Evolutionary conservation across 2,797 vertebrate genomes (phyloP).

Genomic region (Paguma larvata): DNA sequence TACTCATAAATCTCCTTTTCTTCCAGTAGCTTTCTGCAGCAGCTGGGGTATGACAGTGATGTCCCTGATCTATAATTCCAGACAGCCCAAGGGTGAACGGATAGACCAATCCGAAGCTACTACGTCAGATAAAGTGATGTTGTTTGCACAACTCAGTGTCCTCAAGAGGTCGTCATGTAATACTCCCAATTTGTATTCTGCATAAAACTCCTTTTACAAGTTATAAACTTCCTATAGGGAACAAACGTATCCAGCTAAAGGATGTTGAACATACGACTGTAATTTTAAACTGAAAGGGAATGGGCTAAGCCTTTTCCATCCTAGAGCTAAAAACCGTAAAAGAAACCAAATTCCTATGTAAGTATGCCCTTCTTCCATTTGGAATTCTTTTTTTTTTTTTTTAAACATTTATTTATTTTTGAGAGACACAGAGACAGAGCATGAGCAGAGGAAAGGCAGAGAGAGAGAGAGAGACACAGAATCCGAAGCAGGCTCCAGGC

Average conservation of each 20-base stretch:
- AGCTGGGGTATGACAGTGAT: slow-evolving; percentile 94
- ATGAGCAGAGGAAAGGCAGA: too few relatives aligned
- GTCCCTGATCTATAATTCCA: slow-evolving; percentile 93
- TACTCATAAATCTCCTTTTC: slow-evolving; percentile 94
- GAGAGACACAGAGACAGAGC: too few relatives aligned
- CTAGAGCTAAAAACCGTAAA: slow-evolving; percentile 71
- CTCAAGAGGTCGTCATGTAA: slow-evolving; percentile 86
- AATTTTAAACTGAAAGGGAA: slow-evolving; percentile 85
- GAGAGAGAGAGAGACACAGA: too few relatives aligned
- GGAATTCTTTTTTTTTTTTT: slow-evolving; percentile 33
- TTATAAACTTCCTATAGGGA: slow-evolving; percentile 87
- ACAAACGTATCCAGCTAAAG: slow-evolving; percentile 83
- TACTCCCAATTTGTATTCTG: slow-evolving; percentile 88
- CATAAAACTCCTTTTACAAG: slow-evolving; percentile 85
- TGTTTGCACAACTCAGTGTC: slow-evolving; percentile 80
- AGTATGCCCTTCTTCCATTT: slow-evolving; percentile 70
- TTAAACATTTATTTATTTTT: too few relatives aligned
- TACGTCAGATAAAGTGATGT: slow-evolving; percentile 80
- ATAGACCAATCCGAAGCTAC: slow-evolving; percentile 85
- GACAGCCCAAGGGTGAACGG: slow-evolving; percentile 87
- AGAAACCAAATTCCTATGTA: slow-evolving; percentile 78
- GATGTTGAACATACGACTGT: slow-evolving; percentile 83
- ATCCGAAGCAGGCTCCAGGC: too few relatives aligned
- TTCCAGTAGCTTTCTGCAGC: slow-evolving; percentile 92
- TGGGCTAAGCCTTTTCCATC: slow-evolving; percentile 78